A percentile compares a stretch with the other conserved stretches of the same genome.
These are phyloP conservation scores for Syngnathus rostellatus DNA, from an alignment of 2,797 vertebrate genomes.

Conservation along the genomic window DNA sequence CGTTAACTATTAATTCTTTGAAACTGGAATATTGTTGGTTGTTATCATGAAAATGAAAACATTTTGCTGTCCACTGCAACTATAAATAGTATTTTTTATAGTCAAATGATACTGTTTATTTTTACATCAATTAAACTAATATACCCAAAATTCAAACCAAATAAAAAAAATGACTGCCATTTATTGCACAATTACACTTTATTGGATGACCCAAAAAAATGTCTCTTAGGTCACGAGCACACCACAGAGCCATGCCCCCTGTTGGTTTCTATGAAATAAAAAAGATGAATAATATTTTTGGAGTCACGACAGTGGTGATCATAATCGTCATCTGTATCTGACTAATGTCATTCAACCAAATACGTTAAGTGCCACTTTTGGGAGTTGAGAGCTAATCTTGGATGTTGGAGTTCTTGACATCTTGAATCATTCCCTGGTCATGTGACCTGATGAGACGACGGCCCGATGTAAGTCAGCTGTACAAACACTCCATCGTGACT, in stretches of 20 bases:
- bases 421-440: conserved; percentile 21
- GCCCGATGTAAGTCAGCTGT: conserved; percentile 56
- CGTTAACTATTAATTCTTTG: neutral
- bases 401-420: conserved; percentile 10
- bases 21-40: neutral
- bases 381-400: conserved; percentile 7
- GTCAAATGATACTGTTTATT: no score
- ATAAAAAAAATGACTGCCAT: no score
- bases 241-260: no score
- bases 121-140: no score
- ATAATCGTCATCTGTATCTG: neutral
- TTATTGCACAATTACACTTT: no score
- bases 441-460: conserved; percentile 48
- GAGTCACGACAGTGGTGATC: neutral
- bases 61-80: neutral
- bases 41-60: neutral
- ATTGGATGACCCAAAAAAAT: no score
- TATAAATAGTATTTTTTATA: no score
- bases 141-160: no score
- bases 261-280: no score
- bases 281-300: neutral
- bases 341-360: neutral
- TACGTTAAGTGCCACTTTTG: neutral
- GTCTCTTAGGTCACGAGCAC: no score
- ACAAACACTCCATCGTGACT: conserved; percentile 55